phyloP scores from a whole-genome alignment of 2,113 vertebrate species.

The Epinephelus moara region DNA sequence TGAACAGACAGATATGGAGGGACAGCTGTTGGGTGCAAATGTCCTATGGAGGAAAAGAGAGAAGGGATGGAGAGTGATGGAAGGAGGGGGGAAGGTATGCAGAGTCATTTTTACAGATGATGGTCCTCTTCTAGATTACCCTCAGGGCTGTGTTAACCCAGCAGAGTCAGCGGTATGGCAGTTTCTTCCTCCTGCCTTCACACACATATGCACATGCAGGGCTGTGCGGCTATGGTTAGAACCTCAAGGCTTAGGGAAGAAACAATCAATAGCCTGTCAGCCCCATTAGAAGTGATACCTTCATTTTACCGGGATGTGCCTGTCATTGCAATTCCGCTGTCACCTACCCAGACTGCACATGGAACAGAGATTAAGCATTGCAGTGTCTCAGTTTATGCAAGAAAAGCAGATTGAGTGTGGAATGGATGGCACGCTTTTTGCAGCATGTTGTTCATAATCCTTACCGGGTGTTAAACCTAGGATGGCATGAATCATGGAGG shows the following conservation, averaged over 20 bases:
- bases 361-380: conserved; percentile 41
- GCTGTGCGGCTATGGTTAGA: conserved; percentile 4
- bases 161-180: conserved; percentile 50
- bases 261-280: conserved; percentile 55
- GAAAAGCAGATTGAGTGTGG: conserved; percentile 37
- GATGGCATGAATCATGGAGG: conserved; percentile 30
- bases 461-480: conserved; percentile 31
- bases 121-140: conserved; percentile 41
- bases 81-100: conserved; percentile 6
- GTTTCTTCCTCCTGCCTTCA: conserved; percentile 1
- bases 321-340: conserved; percentile 56
- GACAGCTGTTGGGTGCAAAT: conserved; percentile 57
- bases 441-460: conserved; percentile 44
- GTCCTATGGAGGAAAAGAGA: not conserved
- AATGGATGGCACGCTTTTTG: conserved; percentile 17
- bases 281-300: conserved; percentile 42
- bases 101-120: conserved; percentile 51
- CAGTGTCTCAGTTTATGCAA: conserved; percentile 42
- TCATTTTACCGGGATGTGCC: conserved; percentile 49
- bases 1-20: conserved; percentile 45
- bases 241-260: conserved; percentile 36
- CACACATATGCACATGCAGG: not conserved
- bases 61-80: not conserved
- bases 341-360: not conserved
- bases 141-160: conserved; percentile 20